Percentiles rank a stretch among this genome's conserved stretches.
These are phyloP conservation scores for Drepanosiphum platanoidis DNA, from an alignment of 2,888 invertebrate species.

Conservation along the genomic window DNA sequence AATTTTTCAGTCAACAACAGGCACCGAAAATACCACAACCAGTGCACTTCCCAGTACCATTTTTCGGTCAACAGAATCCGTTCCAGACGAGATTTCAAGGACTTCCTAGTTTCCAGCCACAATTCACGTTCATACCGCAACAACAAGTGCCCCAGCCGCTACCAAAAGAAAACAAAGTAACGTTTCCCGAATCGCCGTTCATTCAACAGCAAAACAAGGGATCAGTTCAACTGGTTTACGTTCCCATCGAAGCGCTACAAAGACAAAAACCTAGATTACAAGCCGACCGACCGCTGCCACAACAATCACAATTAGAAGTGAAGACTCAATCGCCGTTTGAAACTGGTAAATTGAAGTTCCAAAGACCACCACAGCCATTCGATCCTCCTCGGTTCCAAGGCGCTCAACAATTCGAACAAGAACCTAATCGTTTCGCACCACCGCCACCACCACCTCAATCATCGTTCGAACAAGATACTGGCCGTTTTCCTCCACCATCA, in stretches of 20 bases:
- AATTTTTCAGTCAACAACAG: slow-evolving; percentile 65
- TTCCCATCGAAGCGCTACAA: slow-evolving; percentile 80
- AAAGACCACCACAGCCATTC: slow-evolving; percentile 49
- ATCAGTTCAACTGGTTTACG: slow-evolving; percentile 82
- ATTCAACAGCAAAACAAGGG: slow-evolving; percentile 67
- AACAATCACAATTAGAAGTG: slow-evolving; percentile 22
- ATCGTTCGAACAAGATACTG: slow-evolving; percentile 67
- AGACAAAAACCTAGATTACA: slow-evolving; percentile 64
- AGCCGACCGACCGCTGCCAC: slow-evolving; percentile 65
- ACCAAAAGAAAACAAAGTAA: slow-evolving; percentile 50
- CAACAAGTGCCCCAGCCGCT: slow-evolving; percentile 4
- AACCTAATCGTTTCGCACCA: slow-evolving; percentile 29
- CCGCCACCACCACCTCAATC: slow-evolving; percentile 64
- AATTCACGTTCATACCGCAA: slow-evolving; percentile 51
- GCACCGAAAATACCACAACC: slow-evolving; percentile 65
- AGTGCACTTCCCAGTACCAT: slow-evolving; percentile 65
- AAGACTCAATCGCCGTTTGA: slow-evolving; percentile 53
- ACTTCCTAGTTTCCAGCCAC: slow-evolving; percentile 56
- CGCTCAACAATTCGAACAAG: slow-evolving; percentile 48
- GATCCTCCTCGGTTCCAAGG: slow-evolving; percentile 24
- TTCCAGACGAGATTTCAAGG: slow-evolving; percentile 66
- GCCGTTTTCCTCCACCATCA: slow-evolving; percentile 63
- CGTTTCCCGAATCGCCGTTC: slow-evolving; percentile 53
- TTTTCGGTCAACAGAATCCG: slow-evolving; percentile 65
- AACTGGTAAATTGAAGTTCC: slow-evolving; percentile 46